phyloP scores from a whole-genome alignment of 2,888 invertebrate species.

The Drosophila tripunctata region DNA sequence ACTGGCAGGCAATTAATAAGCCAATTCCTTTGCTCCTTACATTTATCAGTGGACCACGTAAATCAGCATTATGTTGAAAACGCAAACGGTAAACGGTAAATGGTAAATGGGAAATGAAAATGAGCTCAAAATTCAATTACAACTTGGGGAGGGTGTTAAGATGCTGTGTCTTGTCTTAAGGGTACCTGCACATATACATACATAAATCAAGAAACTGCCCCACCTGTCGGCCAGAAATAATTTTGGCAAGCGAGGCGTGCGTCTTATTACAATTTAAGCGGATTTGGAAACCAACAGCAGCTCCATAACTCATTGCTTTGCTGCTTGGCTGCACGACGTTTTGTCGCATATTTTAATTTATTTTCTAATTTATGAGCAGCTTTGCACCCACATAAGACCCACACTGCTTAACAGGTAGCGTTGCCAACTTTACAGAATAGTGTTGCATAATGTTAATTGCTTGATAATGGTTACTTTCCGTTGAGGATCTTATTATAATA shows the following conservation, averaged over 20 bases:
- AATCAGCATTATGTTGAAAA: constrained; percentile 72
- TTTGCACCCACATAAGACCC: constrained; percentile 30
- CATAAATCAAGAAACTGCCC: constrained; percentile 64
- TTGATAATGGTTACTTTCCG: constrained; percentile 55
- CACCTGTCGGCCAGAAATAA: constrained; percentile 43
- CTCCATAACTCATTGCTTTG: constrained; percentile 67
- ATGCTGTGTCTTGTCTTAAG: constrained; percentile 32
- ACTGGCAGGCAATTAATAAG: constrained; percentile 63
- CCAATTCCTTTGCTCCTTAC: constrained; percentile 48
- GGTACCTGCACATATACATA: constrained; percentile 26
- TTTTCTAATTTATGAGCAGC: constrained; percentile 71
- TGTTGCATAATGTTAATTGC: constrained; percentile 47
- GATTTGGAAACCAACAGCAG: constrained; percentile 54
- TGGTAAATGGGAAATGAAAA: constrained; percentile 75
- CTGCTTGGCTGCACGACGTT: constrained; percentile 47
- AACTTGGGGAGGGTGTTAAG: not conserved
- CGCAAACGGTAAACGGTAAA: too few species aligned
- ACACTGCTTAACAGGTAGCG: constrained; percentile 26
- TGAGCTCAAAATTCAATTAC: constrained; percentile 78
- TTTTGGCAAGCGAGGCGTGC: constrained; percentile 59
- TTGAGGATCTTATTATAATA: constrained; percentile 53
- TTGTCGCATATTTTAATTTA: constrained; percentile 78
- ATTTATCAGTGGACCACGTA: constrained; percentile 62
- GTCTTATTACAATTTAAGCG: constrained; percentile 73
- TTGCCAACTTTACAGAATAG: constrained; percentile 52